Conservation (phyloP, 2,113 vertebrate genomes). For the Microcebus lehilahytsara region DNA sequence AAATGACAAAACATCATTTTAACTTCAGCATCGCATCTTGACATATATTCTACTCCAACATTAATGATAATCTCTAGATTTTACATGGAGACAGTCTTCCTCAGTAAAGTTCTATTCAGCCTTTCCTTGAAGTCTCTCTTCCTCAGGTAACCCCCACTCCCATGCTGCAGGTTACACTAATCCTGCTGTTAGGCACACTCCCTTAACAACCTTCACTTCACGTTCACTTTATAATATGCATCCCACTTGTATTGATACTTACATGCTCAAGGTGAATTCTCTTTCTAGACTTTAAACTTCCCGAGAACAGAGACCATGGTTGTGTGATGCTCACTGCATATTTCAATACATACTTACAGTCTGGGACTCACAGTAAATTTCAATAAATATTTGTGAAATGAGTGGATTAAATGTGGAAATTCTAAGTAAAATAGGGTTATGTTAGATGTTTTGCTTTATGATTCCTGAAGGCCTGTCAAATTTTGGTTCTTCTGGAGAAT, state of each 20-base stretch:
- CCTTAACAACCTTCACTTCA: not conserved
- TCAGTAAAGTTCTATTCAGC: not conserved
- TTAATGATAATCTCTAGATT: not conserved
- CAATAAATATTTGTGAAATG: not conserved
- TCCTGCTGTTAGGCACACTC: no score
- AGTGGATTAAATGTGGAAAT: not conserved
- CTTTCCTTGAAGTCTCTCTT: not conserved
- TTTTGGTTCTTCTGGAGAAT: not conserved
- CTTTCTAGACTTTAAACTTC: not conserved
- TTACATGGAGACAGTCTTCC: not conserved
- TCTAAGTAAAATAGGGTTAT: not conserved
- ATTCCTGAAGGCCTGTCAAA: not conserved
- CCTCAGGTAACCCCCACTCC: not conserved
- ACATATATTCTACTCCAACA: not conserved
- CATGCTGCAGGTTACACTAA: no score
- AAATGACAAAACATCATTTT: not conserved
- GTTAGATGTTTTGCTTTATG: not conserved
- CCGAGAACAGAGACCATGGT: accelerated
- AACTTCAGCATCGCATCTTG: not conserved
- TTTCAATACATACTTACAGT: not conserved
- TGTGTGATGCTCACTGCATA: not conserved
- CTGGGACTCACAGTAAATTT: not conserved
- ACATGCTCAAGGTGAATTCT: not conserved
- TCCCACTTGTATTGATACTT: not conserved
- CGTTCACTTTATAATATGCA: not conserved